Percentiles rank a stretch among this genome's conserved stretches.
Evolutionary conservation across 1,140 invertebrate genomes (phyloP).

Genomic region (Lepidurus couesii): DNA sequence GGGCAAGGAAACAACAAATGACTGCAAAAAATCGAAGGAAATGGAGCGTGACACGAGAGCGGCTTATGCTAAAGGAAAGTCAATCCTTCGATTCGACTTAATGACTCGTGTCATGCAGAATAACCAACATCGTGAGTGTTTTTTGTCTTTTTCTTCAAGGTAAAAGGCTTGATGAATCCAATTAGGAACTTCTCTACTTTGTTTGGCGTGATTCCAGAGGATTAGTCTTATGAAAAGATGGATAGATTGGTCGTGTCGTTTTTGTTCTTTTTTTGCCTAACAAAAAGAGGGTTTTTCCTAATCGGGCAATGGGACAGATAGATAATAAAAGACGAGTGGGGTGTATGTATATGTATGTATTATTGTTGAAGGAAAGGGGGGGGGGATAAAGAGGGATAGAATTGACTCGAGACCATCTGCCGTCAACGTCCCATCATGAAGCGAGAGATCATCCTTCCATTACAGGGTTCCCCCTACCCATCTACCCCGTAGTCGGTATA

Average conservation of each 20-base stretch:
- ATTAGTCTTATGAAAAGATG: conserved; percentile 4
- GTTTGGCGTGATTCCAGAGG: not conserved
- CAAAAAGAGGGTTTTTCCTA: not conserved
- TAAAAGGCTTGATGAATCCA: not conserved
- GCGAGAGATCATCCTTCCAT: conserved; percentile 18
- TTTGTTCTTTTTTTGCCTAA: not conserved
- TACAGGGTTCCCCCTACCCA: not conserved
- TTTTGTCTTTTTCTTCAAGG: not conserved
- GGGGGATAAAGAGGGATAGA: not conserved
- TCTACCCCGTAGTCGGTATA: not conserved
- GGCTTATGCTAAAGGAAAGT: not conserved
- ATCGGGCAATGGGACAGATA: conserved; percentile 17
- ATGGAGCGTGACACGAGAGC: not conserved
- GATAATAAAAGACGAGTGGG: conserved; percentile 1
- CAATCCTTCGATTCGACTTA: not conserved
- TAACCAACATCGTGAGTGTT: too few relatives aligned
- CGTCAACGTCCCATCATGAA: conserved; percentile 18
- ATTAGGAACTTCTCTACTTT: not conserved
- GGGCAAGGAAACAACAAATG: not conserved
- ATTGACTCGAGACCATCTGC: conserved; percentile 21
- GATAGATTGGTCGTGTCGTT: not conserved
- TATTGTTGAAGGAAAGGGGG: not conserved
- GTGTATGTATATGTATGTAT: not conserved
- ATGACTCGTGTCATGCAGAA: not conserved
- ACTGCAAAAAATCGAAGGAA: not conserved